Percentiles rank a stretch among this genome's conserved stretches.
These are phyloP conservation scores for Drosophila equinoxialis DNA, from an alignment of 1,140 invertebrate genomes.

Conservation along the genomic window DNA sequence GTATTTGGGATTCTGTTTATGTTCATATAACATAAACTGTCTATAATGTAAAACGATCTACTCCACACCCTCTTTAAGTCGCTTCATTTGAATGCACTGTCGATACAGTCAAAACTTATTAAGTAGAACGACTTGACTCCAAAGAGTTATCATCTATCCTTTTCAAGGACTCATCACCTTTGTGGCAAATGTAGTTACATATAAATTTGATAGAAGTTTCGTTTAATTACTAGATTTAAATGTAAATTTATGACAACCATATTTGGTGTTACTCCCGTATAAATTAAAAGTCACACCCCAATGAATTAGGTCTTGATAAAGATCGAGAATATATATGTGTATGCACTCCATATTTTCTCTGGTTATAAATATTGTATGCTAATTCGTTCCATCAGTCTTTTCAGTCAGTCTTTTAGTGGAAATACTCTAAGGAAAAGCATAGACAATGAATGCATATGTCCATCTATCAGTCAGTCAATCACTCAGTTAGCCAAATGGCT, in stretches of 20 bases:
- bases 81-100: neutral
- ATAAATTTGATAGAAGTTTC: too few species aligned
- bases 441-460: conserved; percentile 64
- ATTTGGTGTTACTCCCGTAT: neutral
- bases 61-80: neutral
- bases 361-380: conserved; percentile 59
- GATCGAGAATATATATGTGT: conserved; percentile 6
- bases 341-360: conserved; percentile 27
- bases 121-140: too few species aligned
- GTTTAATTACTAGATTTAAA: too few species aligned
- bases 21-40: too few species aligned
- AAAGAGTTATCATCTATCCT: too few species aligned
- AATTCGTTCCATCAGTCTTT: conserved; percentile 75
- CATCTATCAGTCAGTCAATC: conserved; percentile 49
- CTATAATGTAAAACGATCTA: neutral
- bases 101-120: too few species aligned
- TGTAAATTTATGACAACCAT: neutral
- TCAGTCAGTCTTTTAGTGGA: conserved; percentile 45
- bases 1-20: conserved; percentile 15
- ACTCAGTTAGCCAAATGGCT: conserved; percentile 30
- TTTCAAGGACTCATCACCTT: too few species aligned
- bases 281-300: neutral
- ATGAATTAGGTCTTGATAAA: neutral
- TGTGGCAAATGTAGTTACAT: too few species aligned
- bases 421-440: conserved; percentile 56